phyloP scores from a whole-genome alignment of 37 sponge, comb jelly and placozoan genomes.

The Sycon ciliatum region DNA sequence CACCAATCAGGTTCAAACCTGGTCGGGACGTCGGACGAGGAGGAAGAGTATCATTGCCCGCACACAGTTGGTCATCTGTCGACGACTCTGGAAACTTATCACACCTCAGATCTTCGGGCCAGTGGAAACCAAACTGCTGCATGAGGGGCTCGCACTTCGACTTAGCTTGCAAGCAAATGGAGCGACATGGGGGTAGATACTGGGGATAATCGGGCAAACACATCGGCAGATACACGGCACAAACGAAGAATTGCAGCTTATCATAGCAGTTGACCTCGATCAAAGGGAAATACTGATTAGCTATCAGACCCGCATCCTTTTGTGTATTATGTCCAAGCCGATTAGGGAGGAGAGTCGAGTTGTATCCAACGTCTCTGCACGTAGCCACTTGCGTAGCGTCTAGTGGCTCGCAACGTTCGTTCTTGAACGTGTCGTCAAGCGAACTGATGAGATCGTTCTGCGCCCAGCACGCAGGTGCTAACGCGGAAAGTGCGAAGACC shows the following conservation, averaged over 20 bases:
- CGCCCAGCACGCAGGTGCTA: too few species aligned
- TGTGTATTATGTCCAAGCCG: background rate
- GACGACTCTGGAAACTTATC: too few species aligned
- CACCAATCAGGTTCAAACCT: too few species aligned
- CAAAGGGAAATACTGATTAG: background rate
- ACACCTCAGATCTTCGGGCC: background rate
- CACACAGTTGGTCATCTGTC: too few species aligned
- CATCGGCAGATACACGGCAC: slow-evolving; percentile 31
- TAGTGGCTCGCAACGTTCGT: too few species aligned
- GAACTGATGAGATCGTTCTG: too few species aligned
- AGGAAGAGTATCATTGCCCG: too few species aligned
- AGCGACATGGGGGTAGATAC: background rate
- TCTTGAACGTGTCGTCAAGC: too few species aligned
- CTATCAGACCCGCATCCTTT: background rate
- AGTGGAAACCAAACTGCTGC: background rate
- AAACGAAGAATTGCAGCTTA: slow-evolving; percentile 26
- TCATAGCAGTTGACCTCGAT: slow-evolving; percentile 16
- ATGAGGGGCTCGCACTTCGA: background rate
- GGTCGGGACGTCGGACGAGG: too few species aligned
- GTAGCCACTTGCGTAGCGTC: too few species aligned
- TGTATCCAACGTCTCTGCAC: background rate
- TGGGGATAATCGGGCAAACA: too few species aligned
- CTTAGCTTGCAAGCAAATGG: background rate
- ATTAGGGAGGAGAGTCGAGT: background rate
- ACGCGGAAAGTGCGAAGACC: too few species aligned